A percentile compares a stretch with the other conserved stretches of the same genome.
Conservation (phyloP, 1,140 invertebrate genomes). For the Mycetomoellerius zeteki region DNA sequence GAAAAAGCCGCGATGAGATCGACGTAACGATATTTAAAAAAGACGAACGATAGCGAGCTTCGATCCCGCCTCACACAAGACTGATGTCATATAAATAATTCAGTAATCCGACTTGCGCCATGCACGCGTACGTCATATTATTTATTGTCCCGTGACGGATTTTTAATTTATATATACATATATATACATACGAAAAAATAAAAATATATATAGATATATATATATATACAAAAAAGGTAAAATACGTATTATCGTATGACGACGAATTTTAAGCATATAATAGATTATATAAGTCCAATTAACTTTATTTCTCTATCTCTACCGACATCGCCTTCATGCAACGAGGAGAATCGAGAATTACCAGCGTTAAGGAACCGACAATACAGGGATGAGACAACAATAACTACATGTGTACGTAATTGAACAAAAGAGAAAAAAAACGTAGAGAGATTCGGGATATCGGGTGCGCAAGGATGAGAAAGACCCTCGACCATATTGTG, state of each 20-base stretch:
- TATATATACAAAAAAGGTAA: conserved; percentile 55
- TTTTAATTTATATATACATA: conserved; percentile 72
- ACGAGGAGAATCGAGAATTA: conserved; percentile 80
- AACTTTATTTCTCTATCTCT: conserved; percentile 85
- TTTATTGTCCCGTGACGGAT: conserved; percentile 69
- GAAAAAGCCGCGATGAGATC: conserved; percentile 58
- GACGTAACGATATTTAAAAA: conserved; percentile 67
- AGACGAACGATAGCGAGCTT: conserved; percentile 75
- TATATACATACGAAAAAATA: conserved; percentile 38
- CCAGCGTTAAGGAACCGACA: conserved; percentile 83
- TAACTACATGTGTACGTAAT: conserved; percentile 84
- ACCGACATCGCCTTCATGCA: conserved; percentile 86
- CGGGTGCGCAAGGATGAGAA: conserved; percentile 39
- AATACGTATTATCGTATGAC: conserved; percentile 66
- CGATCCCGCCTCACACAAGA: conserved; percentile 80
- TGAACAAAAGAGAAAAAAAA: conserved; percentile 27
- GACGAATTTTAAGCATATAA: conserved; percentile 69
- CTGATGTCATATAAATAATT: conserved; percentile 81
- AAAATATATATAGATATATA: conserved; percentile 64
- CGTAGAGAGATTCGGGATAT: conserved; percentile 44
- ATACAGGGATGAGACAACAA: conserved; percentile 87
- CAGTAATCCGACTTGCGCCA: conserved; percentile 51
- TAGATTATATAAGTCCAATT: conserved; percentile 73
- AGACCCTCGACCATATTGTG: conserved; percentile 85
- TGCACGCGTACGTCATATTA: conserved; percentile 57